Conservation (phyloP, 2,797 vertebrate species). For the Siniperca undulata region DNA sequence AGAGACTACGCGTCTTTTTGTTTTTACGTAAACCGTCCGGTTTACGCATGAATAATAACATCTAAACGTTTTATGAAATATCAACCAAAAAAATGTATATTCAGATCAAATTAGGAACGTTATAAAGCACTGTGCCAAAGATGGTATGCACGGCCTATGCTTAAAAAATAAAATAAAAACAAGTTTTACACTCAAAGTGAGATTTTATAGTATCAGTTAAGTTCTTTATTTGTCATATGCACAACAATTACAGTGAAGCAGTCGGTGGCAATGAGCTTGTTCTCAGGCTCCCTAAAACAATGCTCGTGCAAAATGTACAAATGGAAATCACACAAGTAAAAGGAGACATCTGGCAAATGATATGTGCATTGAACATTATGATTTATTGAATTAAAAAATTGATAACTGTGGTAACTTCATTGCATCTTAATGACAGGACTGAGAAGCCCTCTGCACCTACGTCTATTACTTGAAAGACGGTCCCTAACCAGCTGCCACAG, state of each 20-base stretch:
- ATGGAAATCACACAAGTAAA: too few relatives aligned
- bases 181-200: too few relatives aligned
- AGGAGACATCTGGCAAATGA: neutral
- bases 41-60: neutral
- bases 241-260: too few relatives aligned
- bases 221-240: too few relatives aligned
- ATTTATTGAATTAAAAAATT: neutral
- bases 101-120: neutral
- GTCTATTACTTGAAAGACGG: slow-evolving; percentile 33
- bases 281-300: neutral
- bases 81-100: neutral
- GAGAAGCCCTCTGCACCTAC: neutral
- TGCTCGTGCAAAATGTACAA: too few relatives aligned
- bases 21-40: neutral
- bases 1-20: accelerated
- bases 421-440: neutral
- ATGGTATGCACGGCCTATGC: neutral
- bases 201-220: neutral
- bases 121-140: neutral
- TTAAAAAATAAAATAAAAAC: neutral
- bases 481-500: slow-evolving; percentile 49
- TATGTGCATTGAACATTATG: neutral
- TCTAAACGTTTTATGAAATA: neutral
- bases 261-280: too few relatives aligned
- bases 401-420: neutral